These are phyloP conservation scores for Drosophila pegasa DNA, from an alignment of 2,888 invertebrate species.

Conservation along the genomic window DNA sequence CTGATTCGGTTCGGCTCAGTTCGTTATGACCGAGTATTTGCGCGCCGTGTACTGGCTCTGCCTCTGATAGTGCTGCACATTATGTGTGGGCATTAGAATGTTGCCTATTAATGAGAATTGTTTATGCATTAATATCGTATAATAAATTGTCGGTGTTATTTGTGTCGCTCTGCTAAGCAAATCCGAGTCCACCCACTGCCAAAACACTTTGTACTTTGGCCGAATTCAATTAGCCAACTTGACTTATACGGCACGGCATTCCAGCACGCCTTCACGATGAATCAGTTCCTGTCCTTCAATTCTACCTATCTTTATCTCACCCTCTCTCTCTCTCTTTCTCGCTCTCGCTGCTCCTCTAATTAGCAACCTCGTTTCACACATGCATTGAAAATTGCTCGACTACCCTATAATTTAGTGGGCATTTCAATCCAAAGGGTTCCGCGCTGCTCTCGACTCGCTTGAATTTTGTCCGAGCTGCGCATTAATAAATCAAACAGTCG, in stretches of 20 bases:
- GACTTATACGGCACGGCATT: constrained; percentile 59
- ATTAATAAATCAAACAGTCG: constrained; percentile 79
- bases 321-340: neutral
- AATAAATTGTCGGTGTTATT: constrained; percentile 34
- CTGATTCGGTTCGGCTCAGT: constrained; percentile 74
- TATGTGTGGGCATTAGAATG: constrained; percentile 83
- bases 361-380: constrained; percentile 76
- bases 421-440: constrained; percentile 70
- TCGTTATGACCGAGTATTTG: constrained; percentile 84
- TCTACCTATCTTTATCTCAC: neutral
- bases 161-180: constrained; percentile 26
- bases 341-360: constrained; percentile 54
- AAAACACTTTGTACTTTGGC: constrained; percentile 48
- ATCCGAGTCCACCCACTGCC: constrained; percentile 46
- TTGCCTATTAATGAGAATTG: constrained; percentile 80
- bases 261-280: constrained; percentile 55
- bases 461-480: constrained; percentile 41
- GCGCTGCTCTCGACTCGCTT: constrained; percentile 27
- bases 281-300: constrained; percentile 27
- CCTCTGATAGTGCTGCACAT: constrained; percentile 85
- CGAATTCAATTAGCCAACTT: constrained; percentile 68
- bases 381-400: constrained; percentile 62
- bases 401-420: constrained; percentile 68
- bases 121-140: constrained; percentile 62
- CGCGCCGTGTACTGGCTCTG: constrained; percentile 84